Evolutionary conservation across 2,888 invertebrate species (phyloP), one percentile per base, ranked within the genome.

Genomic region (Autographa pulchrina): DNA sequence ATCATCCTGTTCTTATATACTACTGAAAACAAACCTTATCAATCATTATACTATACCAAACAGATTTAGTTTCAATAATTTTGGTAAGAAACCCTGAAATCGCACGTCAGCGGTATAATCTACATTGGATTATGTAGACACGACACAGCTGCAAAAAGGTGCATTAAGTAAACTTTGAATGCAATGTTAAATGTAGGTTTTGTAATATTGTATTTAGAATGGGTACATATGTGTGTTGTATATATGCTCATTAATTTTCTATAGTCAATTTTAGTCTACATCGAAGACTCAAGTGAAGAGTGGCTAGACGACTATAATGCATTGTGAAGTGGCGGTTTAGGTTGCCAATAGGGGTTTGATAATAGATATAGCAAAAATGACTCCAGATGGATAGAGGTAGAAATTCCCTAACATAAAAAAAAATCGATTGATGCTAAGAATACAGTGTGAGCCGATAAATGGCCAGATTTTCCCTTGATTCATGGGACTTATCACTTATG

Each of bases 61-160:
- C n/a, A 7, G 43, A n/a, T 48, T n/a, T 48, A n/a, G 48, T 48
- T 48, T n/a, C n/a, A 48, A 48, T 48, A 1, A 48, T 48, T 48
- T 6, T 48, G 16, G 0, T 6, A 48, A 48, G n/a, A 48, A 48
- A 7, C 48, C 48, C 43, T 43, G 16, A 43, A 43, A 16, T 20
- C 11, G 20, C 7, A 20, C 20, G 54, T 25, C 20, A 56, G 54
- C 20, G 11, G 3, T 4, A 20, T n/a, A 56, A 56, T 20, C 25
- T 56, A 13, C 54, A 56, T 13, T 11, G 20, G 11, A 56, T 54
- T 54, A 20, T 56, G 20, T 56, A 25, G 20, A 25, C 20, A 25
- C 48, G n/a, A 48, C 13, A 56, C 54, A 54, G 54, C 20, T 54
- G 54, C 54, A 54, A 54, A 54, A 52, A 54, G 18, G 25, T 20